Conservation (phyloP, 2,888 invertebrate genomes). For the Microchrysa polita region DNA sequence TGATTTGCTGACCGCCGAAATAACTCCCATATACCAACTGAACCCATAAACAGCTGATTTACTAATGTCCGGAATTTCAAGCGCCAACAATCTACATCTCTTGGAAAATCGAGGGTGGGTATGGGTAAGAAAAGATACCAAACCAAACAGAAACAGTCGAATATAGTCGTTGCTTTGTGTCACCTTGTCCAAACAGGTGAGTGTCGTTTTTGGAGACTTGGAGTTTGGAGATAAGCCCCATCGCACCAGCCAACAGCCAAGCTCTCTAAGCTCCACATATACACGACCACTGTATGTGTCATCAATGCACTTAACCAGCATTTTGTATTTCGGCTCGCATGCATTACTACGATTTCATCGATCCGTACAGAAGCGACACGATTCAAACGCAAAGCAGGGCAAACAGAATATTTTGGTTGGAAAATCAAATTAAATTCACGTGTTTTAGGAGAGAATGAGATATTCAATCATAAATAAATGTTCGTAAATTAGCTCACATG, state of each 20-base stretch:
- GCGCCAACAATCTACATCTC: neutral
- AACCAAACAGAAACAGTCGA: too few species aligned
- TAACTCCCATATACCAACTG: slow-evolving; percentile 1
- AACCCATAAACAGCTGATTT: slow-evolving; percentile 33
- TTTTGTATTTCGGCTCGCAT: neutral
- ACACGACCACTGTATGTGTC: neutral
- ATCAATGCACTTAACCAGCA: too few species aligned
- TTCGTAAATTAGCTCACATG: too few species aligned
- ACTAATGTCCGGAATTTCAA: neutral
- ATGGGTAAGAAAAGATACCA: neutral
- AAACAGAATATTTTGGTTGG: neutral
- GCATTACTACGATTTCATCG: neutral
- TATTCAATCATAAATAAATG: too few species aligned
- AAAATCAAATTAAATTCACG: neutral
- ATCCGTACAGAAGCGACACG: neutral
- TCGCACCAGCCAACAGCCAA: too few species aligned
- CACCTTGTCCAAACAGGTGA: slow-evolving; percentile 29
- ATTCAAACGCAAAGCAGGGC: neutral
- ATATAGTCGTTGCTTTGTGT: too few species aligned
- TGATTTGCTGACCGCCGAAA: too few species aligned
- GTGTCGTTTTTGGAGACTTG: slow-evolving; percentile 11
- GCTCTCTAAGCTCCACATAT: slow-evolving; percentile 5
- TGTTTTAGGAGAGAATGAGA: too few species aligned
- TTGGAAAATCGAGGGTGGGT: neutral
- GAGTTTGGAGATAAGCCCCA: neutral